Evolutionary conservation across 2,888 invertebrate species (phyloP).

Genomic region (Chrysodeixis includens): DNA sequence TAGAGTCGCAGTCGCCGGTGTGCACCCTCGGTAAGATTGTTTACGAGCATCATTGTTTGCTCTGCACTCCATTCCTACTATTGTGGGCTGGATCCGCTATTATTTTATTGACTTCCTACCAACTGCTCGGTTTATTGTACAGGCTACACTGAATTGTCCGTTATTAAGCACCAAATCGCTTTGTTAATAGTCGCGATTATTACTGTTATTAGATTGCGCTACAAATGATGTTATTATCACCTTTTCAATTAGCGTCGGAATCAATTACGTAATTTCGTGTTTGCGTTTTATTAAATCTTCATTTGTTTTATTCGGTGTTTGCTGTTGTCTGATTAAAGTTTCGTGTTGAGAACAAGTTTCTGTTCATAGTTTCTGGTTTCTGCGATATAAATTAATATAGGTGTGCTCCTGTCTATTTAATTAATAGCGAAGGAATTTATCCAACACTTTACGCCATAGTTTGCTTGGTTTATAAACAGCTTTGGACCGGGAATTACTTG

Average conservation of each 20-base stretch:
- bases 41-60: constrained; percentile 79
- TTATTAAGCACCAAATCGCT: constrained; percentile 52
- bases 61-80: constrained; percentile 66
- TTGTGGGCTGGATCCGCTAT: constrained; percentile 69
- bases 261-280: constrained; percentile 10
- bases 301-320: neutral
- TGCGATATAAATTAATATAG: constrained; percentile 8
- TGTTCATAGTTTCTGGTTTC: constrained; percentile 3
- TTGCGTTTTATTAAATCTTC: constrained; percentile 1
- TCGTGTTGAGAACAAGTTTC: neutral
- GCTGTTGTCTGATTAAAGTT: neutral
- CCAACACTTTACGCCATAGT: constrained; percentile 17
- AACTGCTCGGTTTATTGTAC: constrained; percentile 71
- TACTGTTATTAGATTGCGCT: constrained; percentile 29
- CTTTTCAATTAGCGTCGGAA: constrained; percentile 32
- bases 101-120: constrained; percentile 82
- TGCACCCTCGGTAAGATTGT: constrained; percentile 65
- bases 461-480: constrained; percentile 17
- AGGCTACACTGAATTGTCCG: constrained; percentile 61
- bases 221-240: constrained; percentile 28
- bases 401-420: neutral
- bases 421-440: neutral
- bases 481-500: constrained; percentile 24
- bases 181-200: constrained; percentile 54
- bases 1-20: constrained; percentile 57